phyloP scores from a whole-genome alignment of 1,140 invertebrate species.

The Potamilus streckersoni region DNA sequence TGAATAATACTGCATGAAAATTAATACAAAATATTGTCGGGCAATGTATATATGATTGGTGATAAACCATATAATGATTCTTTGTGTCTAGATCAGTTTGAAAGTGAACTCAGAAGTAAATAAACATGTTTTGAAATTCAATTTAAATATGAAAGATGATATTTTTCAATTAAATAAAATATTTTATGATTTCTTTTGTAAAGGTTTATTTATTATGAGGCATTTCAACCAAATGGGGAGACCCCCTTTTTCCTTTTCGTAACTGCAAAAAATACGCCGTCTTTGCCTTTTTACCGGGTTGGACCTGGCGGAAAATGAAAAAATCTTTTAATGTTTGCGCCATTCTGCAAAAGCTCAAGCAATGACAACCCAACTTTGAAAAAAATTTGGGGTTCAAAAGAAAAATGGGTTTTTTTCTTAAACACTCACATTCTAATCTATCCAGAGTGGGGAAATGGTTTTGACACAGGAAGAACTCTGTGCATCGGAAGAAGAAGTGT shows the following conservation, averaged over 20 bases:
- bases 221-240: constrained; percentile 11
- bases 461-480: constrained; percentile 21
- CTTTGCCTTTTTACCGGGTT: no score
- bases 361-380: constrained; percentile 17
- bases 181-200: neutral
- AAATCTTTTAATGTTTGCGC: constrained; percentile 27
- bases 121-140: no score
- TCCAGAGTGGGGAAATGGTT: constrained; percentile 18
- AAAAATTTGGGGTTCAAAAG: constrained; percentile 23
- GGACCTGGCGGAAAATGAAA: no score
- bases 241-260: constrained; percentile 16
- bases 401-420: constrained; percentile 24
- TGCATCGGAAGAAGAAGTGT: constrained; percentile 26
- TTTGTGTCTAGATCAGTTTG: no score
- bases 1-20: no score
- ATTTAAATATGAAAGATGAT: no score
- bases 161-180: no score
- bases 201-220: constrained; percentile 19
- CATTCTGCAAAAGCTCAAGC: constrained; percentile 27
- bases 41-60: no score
- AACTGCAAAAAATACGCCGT: constrained; percentile 31
- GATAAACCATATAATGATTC: no score
- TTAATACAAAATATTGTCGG: no score
- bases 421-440: constrained; percentile 18
- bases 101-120: no score